Conservation (phyloP, 2,113 vertebrate species). For the Pontoporia blainvillei region DNA sequence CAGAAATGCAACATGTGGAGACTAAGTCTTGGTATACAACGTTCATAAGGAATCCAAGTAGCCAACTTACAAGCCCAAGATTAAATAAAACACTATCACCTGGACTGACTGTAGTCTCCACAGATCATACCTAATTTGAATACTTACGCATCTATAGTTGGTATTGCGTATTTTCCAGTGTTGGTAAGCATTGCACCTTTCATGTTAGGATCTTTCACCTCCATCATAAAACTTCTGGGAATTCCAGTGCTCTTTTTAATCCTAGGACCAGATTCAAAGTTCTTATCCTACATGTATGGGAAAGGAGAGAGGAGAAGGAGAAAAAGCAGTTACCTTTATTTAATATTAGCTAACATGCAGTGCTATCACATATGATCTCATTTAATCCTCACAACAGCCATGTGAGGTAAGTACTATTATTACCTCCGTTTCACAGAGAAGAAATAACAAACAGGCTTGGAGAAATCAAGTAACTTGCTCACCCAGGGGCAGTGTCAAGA, state of each 20-base stretch:
- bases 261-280: conserved; percentile 88
- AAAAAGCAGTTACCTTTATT: background rate
- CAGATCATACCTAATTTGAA: rapidly evolving
- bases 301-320: background rate
- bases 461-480: background rate
- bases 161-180: conserved; percentile 94
- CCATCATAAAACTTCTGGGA: conserved; percentile 97
- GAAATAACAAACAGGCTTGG: background rate
- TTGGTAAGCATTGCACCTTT: conserved; percentile 98
- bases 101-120: rapidly evolving
- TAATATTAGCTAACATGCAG: background rate
- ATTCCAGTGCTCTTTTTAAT: conserved; percentile 98
- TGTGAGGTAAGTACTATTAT: background rate
- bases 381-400: background rate
- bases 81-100: background rate
- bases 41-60: background rate
- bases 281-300: conserved; percentile 88
- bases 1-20: conserved; percentile 10
- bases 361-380: background rate
- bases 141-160: conserved; percentile 97
- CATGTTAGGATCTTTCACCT: conserved; percentile 95
- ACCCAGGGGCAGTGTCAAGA: background rate
- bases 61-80: background rate
- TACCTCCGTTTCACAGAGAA: background rate
- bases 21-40: rapidly evolving